Evolutionary conservation across 1,140 invertebrate genomes (phyloP), one percentile per base, ranked within the genome.

Genomic region (Vanessa atalanta): DNA sequence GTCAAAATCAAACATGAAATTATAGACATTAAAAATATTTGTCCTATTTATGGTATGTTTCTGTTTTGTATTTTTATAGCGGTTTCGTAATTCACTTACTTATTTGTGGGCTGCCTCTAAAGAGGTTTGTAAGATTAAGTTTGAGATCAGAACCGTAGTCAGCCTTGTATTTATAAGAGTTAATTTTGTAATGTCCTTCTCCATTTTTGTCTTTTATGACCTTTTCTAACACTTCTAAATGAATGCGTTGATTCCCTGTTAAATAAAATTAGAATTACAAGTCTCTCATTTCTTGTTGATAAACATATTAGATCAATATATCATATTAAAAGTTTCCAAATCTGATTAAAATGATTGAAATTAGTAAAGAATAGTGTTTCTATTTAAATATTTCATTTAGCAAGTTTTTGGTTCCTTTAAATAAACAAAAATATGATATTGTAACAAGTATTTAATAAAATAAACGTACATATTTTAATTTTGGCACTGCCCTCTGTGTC

Each of bases 131-230:
- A 13, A 92, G 76, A 69, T 92, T 92, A 8, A 92, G 82, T 71
- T 92, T 92, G n/a, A 92, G 79, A 47, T 91, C 90, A 2, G 88
- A 84, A 9, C 90, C 90, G 72, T 90, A 92, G 53, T 92, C 90
- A 14, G 90, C 90, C 50, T 92, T 92, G 80, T 91, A 92, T 70
- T 92, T 91, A 77, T 92, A 92, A 0, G 89, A 91, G 79, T 92
- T 91, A 70, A 92, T 88, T 77, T 92, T 92, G 82, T 92, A 92
- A 70, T 92, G 90, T 6, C 89, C 89, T 57, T 90, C 89, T 12
- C 88, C 88, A 15, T 88, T 80, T 14, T 88, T 71, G 37, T 91
- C 84, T 20, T 75, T 84, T 3, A 92, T 84, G 11, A 92, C 85
- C 48, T 89, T 87, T 67, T 92, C 89, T 6, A 86, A 78, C 0